Percentiles rank a stretch among this genome's conserved stretches.
Conservation (phyloP, 2,888 invertebrate genomes). For the Drosophila bunnanda region DNA sequence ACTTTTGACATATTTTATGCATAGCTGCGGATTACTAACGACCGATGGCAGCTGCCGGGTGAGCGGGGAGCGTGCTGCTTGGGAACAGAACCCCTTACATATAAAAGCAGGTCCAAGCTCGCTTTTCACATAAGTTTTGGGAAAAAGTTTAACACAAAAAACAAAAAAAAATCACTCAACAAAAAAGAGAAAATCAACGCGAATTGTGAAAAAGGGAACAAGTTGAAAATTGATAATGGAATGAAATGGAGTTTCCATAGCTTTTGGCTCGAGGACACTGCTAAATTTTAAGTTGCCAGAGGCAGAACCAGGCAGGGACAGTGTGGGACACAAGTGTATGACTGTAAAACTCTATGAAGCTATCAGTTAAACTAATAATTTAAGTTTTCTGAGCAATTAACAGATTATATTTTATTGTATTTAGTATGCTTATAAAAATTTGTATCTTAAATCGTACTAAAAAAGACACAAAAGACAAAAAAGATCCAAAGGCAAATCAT, state of each 20-base stretch:
- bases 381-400: rapidly evolving
- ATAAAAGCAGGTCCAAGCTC: constrained; percentile 4
- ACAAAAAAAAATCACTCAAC: constrained; percentile 15
- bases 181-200: constrained; percentile 5
- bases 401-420: background rate
- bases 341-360: no score
- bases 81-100: constrained; percentile 31
- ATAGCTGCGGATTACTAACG: constrained; percentile 50
- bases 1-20: constrained; percentile 62
- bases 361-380: no score
- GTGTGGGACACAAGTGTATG: background rate
- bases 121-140: constrained; percentile 31
- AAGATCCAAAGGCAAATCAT: no score
- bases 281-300: background rate
- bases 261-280: constrained; percentile 1
- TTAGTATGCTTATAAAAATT: no score
- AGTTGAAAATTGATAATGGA: constrained; percentile 43
- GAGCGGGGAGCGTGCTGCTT: constrained; percentile 3
- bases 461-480: no score
- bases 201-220: constrained; percentile 26
- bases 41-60: constrained; percentile 26
- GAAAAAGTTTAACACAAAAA: constrained; percentile 22
- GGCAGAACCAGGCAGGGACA: background rate
- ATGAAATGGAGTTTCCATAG: constrained; percentile 16
- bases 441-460: no score